A percentile compares a stretch with the other conserved stretches of the same genome.
These are phyloP conservation scores for Sacculina carcini DNA, from an alignment of 2,888 invertebrate genomes.

Conservation along the genomic window DNA sequence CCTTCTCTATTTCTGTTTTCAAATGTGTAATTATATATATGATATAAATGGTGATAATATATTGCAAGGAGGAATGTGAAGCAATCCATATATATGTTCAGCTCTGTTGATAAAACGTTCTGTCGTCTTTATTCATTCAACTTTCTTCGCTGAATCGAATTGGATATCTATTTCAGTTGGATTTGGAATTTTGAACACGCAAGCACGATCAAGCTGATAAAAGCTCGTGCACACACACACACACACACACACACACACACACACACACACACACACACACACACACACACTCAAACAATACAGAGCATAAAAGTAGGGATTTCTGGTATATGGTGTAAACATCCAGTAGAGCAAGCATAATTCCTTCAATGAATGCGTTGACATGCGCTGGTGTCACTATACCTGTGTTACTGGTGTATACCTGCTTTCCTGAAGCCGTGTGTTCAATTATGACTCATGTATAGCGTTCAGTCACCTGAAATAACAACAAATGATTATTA, in stretches of 20 bases:
- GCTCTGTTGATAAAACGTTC: no score
- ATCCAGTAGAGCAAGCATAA: no score
- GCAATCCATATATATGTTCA: no score
- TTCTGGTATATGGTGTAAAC: no score
- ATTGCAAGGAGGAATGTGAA: not conserved
- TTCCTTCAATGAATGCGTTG: no score
- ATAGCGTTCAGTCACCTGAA: not conserved
- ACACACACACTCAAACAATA: not conserved
- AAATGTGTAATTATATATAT: constrained; percentile 4
- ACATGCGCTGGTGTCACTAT: not conserved
- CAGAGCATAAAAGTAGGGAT: not conserved
- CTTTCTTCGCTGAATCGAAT: no score
- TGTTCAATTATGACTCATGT: not conserved
- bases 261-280: constrained; percentile 1
- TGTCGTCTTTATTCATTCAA: no score
- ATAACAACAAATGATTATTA: not conserved
- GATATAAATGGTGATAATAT: not conserved
- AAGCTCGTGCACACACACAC: not conserved
- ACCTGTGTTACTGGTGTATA: not conserved
- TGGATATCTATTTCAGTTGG: no score
- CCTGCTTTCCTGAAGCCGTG: not conserved
- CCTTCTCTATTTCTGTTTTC: not conserved
- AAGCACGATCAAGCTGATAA: not conserved
- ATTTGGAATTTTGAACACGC: not conserved
- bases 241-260: constrained; percentile 1